Conservation (phyloP, 2,888 invertebrate genomes). For the Hylaea fasciaria region DNA sequence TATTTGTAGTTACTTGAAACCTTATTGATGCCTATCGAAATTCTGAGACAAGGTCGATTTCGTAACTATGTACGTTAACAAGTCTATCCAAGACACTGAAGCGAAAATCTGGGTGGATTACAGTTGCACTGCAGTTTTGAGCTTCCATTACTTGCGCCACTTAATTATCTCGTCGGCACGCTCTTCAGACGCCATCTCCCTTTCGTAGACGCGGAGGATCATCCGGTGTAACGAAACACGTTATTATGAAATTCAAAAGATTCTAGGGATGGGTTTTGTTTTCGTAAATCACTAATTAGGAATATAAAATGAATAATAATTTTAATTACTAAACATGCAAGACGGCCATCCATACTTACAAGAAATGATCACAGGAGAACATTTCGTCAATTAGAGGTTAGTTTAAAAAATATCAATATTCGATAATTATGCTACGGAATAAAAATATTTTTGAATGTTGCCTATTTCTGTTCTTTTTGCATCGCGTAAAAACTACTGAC, state of each 20-base stretch:
- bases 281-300: not conserved
- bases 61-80: too few species aligned
- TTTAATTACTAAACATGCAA: too few species aligned
- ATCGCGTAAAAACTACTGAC: too few species aligned
- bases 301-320: not conserved
- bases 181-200: slow-evolving; percentile 41
- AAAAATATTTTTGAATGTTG: too few species aligned
- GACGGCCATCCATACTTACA: too few species aligned
- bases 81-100: slow-evolving; percentile 4
- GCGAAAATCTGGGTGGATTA: slow-evolving; percentile 28
- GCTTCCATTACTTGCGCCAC: slow-evolving; percentile 49
- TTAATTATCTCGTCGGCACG: slow-evolving; percentile 59
- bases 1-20: not conserved
- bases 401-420: too few species aligned
- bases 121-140: slow-evolving; percentile 55
- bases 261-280: not conserved
- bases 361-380: too few species aligned
- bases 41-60: too few species aligned
- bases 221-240: slow-evolving; percentile 30
- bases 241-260: not conserved
- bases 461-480: too few species aligned
- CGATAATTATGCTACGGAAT: too few species aligned
- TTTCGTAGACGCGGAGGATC: slow-evolving; percentile 40
- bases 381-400: too few species aligned
- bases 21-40: slow-evolving; percentile 2